These are phyloP conservation scores for Eulemur macaco DNA, from an alignment of 2,113 vertebrate species.

Conservation along the genomic window DNA sequence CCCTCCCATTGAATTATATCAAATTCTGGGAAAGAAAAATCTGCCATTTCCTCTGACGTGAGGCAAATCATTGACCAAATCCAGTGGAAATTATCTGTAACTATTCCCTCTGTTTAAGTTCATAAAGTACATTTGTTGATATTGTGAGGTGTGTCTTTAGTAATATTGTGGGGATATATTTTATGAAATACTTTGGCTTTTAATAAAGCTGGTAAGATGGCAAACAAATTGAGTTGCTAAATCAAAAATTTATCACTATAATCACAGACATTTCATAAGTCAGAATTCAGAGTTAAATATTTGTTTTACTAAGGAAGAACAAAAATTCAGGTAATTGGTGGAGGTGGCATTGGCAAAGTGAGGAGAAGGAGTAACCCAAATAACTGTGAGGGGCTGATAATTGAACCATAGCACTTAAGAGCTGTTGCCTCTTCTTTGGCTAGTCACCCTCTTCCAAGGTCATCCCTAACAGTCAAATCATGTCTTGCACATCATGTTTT, in stretches of 20 bases:
- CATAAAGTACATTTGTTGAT: not conserved
- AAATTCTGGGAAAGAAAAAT: not conserved
- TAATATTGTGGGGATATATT: not conserved
- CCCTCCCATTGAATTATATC: not conserved
- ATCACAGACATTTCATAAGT: not conserved
- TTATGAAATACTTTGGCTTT: slow-evolving; percentile 15
- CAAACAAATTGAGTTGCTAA: not conserved
- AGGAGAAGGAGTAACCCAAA: not conserved
- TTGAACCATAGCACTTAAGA: not conserved
- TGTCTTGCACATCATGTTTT: not conserved
- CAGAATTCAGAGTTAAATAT: not conserved
- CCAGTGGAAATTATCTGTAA: not conserved
- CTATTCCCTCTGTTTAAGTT: not conserved
- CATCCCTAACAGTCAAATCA: not conserved
- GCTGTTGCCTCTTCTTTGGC: not conserved
- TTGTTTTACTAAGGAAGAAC: not conserved
- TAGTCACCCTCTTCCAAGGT: not conserved
- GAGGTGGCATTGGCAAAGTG: not conserved
- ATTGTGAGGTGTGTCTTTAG: not conserved
- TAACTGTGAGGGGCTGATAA: not conserved
- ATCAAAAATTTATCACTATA: not conserved
- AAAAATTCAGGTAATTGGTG: not conserved
- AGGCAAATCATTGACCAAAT: not conserved
- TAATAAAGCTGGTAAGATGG: not conserved
- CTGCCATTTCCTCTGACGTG: not conserved